These are phyloP conservation scores for Mus musculus DNA, from an alignment of 2,113 vertebrate species.

Conservation along the genomic window GRCm39 chr15:90680001-90680500, in stretches of 20 bases:
- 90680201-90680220: conserved; percentile 42
- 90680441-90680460: background rate
- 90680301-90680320: conserved; percentile 74
- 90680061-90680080: background rate
- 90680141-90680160: conserved; percentile 31
- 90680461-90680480: background rate
- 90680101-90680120: background rate
- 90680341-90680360: conserved; percentile 81
- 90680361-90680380: conserved; percentile 73
- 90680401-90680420: conserved; percentile 20
- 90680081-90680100: background rate
- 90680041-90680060: background rate
- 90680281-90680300: conserved; percentile 83
- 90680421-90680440: background rate
- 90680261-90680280: conserved; percentile 80
- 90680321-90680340: conserved; percentile 77
- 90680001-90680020: background rate
- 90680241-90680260: conserved; percentile 38
- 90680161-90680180: background rate
- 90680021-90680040: background rate
- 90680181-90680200: conserved; percentile 43
- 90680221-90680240: conserved; percentile 23
- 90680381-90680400: background rate
- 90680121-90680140: conserved; percentile 51
- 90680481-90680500: conserved; percentile 13